Base-by-base conservation (phyloP, 1,140 invertebrate species). In the Drosophila micromelanica region DNA sequence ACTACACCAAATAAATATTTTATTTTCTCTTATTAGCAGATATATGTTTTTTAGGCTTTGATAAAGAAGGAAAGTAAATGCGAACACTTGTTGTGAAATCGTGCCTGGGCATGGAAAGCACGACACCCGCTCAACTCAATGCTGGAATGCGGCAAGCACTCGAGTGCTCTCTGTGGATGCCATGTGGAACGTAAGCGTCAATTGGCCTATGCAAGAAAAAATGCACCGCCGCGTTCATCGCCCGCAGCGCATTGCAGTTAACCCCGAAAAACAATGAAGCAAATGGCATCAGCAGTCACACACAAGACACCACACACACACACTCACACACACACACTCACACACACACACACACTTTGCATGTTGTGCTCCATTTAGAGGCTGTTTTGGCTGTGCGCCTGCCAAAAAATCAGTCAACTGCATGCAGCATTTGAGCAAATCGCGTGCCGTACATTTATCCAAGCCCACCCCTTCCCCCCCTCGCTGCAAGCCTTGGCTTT, bases 201-300 rank as follows among this genome's bases (percentile, higher is more conserved):
- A 64, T 54, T 38, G 49, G 60, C 35, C 38, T 40, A 17, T 40
- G 43, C 48, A 63, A 32, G 9, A 42, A 63, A 51, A 27, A 27
- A 27, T 27, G 32, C 32, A 35, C 5, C 7, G 56, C 63, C 68
- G 27, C 27, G 62, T 51, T 57, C 56, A 62, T 61, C 62, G 73
- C 63, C 74, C 70, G 73, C 82, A 76, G 81, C 81, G 81, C 82
- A 86, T 78, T 87, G 81, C 82, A 86, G 82, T 86, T 86, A 86
- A 87, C 81, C 82, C 82, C 75, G 64, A 87, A 87, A 78, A 86
- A 87, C 82, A 86, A 87, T 87, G 82, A 80, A 82, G 71, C 76
- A 82, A 74, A 77, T 69, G 71, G 52, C 63, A 73, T 45, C 64
- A 67, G 65, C 40, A 65, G 74, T 73, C 67, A 35, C 60, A 51